A percentile compares a stretch with the other conserved stretches of the same genome.
Evolutionary conservation across 2,113 vertebrate species (phyloP).

Genomic region (Cranoglanis bouderius): DNA sequence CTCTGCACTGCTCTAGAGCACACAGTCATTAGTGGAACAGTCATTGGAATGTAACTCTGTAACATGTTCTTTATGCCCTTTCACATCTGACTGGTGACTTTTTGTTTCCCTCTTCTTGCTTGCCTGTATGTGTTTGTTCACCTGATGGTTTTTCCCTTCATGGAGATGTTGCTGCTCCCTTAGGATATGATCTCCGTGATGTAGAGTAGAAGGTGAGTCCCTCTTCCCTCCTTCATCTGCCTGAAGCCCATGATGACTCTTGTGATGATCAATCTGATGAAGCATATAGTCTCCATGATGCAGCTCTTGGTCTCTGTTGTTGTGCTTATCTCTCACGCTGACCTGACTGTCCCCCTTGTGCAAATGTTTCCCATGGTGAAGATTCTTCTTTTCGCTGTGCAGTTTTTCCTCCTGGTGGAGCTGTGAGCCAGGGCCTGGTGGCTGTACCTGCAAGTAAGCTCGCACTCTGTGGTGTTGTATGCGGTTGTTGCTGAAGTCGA

Average conservation of each 20-base stretch:
- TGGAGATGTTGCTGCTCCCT: constrained; percentile 69
- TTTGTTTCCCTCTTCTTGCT: constrained; percentile 60
- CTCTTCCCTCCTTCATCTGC: constrained; percentile 67
- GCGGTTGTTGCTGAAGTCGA: constrained; percentile 89
- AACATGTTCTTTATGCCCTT: constrained; percentile 78
- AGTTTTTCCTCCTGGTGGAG: constrained; percentile 75
- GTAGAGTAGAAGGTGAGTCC: neutral
- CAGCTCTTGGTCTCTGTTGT: neutral
- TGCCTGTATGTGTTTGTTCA: constrained; percentile 43
- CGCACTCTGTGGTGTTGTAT: constrained; percentile 88
- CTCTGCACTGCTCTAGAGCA: constrained; percentile 67
- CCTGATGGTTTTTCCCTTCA: constrained; percentile 47
- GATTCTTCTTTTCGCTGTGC: constrained; percentile 17
- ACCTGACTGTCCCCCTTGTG: constrained; percentile 7
- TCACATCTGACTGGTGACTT: constrained; percentile 77
- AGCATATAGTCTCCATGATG: constrained; percentile 21
- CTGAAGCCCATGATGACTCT: constrained; percentile 12
- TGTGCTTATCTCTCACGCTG: neutral
- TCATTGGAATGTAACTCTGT: constrained; percentile 51
- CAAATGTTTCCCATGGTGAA: constrained; percentile 9
- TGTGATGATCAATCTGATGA: constrained; percentile 16
- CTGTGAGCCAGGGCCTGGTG: constrained; percentile 79
- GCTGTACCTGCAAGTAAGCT: constrained; percentile 89
- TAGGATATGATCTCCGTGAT: constrained; percentile 66
- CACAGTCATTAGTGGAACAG: constrained; percentile 72